Evolutionary conservation across 2,797 vertebrate species (phyloP).

Genomic region (Remorina albescens): DNA sequence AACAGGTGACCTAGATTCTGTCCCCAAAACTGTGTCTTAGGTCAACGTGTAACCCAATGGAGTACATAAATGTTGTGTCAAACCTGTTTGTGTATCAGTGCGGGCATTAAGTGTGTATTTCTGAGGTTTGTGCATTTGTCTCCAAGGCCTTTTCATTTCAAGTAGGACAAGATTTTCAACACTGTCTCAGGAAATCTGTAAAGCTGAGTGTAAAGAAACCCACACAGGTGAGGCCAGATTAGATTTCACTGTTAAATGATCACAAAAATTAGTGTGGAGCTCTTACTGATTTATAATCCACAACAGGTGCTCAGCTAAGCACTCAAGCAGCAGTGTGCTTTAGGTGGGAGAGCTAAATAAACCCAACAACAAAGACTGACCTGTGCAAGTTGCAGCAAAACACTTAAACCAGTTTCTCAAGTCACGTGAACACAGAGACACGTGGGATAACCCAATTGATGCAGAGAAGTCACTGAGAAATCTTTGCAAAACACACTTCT

Average conservation of each 20-base stretch:
- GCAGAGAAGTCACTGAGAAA: slow-evolving; percentile 57
- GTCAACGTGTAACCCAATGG: slow-evolving; percentile 3
- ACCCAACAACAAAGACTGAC: slow-evolving; percentile 59
- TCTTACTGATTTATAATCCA: slow-evolving; percentile 64
- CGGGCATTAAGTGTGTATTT: not conserved
- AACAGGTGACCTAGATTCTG: slow-evolving; percentile 47
- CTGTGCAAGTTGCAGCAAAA: slow-evolving; percentile 39
- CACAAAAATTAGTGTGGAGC: slow-evolving; percentile 57
- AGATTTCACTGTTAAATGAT: slow-evolving; percentile 55
- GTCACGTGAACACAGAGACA: slow-evolving; percentile 53
- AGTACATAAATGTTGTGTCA: not conserved
- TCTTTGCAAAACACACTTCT: slow-evolving; percentile 67
- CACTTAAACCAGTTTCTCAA: slow-evolving; percentile 66
- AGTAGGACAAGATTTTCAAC: slow-evolving; percentile 30
- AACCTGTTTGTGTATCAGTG: not conserved
- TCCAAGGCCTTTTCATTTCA: not conserved
- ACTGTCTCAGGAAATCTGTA: not conserved
- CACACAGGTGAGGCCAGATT: slow-evolving; percentile 32
- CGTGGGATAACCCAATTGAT: slow-evolving; percentile 36
- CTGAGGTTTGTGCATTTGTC: not conserved
- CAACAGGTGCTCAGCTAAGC: slow-evolving; percentile 71
- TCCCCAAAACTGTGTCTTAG: slow-evolving; percentile 53
- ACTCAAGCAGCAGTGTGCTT: slow-evolving; percentile 27
- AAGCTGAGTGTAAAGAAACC: slow-evolving; percentile 15
- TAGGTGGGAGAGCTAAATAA: slow-evolving; percentile 53